A percentile compares a stretch with the other conserved stretches of the same genome.
Evolutionary conservation across 2,888 invertebrate genomes (phyloP).

Genomic region (Caenorhabditis afra): DNA sequence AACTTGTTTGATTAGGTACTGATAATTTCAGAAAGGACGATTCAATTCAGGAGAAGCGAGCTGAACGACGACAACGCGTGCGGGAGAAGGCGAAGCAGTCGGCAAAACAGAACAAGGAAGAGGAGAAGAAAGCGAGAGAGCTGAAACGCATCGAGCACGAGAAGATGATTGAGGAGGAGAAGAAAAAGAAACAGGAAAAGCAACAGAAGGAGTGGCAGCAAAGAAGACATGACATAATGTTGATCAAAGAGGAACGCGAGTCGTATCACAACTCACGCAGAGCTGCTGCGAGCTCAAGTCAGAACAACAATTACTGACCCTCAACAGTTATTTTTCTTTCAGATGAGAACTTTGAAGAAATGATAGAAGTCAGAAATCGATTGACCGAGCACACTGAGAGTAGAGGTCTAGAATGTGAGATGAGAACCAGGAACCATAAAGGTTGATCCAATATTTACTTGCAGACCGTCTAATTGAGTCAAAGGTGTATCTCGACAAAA

Average conservation of each 20-base stretch:
- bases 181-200: slow-evolving; percentile 5
- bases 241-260: neutral
- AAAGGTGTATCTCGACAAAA: slow-evolving; percentile 2
- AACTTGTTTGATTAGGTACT: no score
- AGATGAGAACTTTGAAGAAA: neutral
- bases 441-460: neutral
- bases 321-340: no score
- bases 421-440: neutral
- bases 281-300: neutral
- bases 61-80: slow-evolving; percentile 2
- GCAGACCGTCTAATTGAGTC: slow-evolving; percentile 12
- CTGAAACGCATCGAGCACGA: slow-evolving; percentile 4
- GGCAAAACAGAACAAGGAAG: slow-evolving; percentile 9
- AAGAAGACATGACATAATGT: neutral
- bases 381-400: no score
- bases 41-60: neutral
- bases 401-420: neutral
- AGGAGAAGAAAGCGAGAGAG: slow-evolving; percentile 10
- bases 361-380: no score
- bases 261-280: neutral
- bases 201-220: neutral
- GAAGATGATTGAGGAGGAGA: neutral
- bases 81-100: slow-evolving; percentile 5
- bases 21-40: neutral
- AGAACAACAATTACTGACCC: neutral